These are phyloP conservation scores for Geotrypetes seraphini DNA, from an alignment of 2,797 vertebrate species.

Conservation along the genomic window DNA sequence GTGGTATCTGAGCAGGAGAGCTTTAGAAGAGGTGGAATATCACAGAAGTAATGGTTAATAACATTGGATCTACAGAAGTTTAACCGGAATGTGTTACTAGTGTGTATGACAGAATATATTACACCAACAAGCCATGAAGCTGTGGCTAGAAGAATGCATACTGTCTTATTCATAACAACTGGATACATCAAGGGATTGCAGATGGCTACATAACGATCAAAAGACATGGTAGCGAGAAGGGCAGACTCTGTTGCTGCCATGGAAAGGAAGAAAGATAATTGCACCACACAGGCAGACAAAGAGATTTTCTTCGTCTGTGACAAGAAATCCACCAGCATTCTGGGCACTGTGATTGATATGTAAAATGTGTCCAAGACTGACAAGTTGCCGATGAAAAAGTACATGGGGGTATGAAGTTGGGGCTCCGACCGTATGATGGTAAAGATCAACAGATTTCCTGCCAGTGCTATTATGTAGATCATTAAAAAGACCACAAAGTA, in stretches of 20 bases:
- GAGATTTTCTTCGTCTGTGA: neutral
- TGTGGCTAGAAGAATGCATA: neutral
- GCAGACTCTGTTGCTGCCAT: constrained; percentile 33
- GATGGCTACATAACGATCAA: constrained; percentile 49
- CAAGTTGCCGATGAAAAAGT: constrained; percentile 1
- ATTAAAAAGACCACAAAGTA: neutral
- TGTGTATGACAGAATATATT: constrained; percentile 1
- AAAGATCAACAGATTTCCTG: constrained; percentile 3
- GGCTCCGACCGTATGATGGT: neutral
- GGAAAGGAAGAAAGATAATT: constrained; percentile 53
- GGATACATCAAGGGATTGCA: constrained; percentile 36
- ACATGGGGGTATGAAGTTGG: constrained; percentile 8
- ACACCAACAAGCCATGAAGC: neutral
- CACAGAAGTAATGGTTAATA: constrained; percentile 4
- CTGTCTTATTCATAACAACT: neutral
- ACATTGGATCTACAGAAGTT: neutral
- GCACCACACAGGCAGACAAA: constrained; percentile 39
- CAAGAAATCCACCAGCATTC: constrained; percentile 2
- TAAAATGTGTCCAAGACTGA: constrained; percentile 7
- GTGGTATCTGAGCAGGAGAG: constrained; percentile 1
- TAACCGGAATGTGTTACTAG: neutral
- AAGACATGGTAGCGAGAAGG: constrained; percentile 46
- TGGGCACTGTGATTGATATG: constrained; percentile 1
- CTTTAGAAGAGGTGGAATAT: constrained; percentile 8
- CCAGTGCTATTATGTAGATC: neutral